A percentile compares a stretch with the other conserved stretches of the same genome.
These are phyloP conservation scores for Epistrophe eligans DNA, from an alignment of 2,888 invertebrate species.

Conservation along the genomic window DNA sequence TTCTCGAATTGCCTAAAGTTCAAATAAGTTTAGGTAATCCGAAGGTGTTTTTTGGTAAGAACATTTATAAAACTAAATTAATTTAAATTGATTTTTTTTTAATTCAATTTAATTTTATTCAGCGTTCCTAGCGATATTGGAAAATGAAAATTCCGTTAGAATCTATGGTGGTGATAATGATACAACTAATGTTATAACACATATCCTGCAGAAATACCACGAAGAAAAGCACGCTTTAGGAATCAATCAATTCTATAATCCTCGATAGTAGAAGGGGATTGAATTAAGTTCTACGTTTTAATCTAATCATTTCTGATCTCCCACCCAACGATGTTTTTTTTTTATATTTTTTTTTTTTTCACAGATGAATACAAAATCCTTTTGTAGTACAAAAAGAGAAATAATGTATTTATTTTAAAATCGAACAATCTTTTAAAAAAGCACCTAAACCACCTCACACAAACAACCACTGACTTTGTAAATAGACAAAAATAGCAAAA, in stretches of 20 bases:
- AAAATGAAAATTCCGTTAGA: conserved; percentile 87
- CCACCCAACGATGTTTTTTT: conserved; percentile 32
- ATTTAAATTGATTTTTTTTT: conserved; percentile 1
- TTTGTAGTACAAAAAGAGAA: conserved; percentile 50
- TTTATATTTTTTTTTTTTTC: neutral
- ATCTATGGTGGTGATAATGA: conserved; percentile 89
- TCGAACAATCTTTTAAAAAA: neutral
- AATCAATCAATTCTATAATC: conserved; percentile 84
- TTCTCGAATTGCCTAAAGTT: conserved; percentile 87
- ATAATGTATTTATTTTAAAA: conserved; percentile 26
- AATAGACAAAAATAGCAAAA: conserved; percentile 16
- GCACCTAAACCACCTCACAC: conserved; percentile 15
- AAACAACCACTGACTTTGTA: conserved; percentile 3
- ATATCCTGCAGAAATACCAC: conserved; percentile 88
- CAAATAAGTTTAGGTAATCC: conserved; percentile 88
- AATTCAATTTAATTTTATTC: conserved; percentile 74
- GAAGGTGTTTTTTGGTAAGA: conserved; percentile 86
- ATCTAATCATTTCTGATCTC: conserved; percentile 29
- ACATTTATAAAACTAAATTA: neutral
- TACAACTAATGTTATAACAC: conserved; percentile 87
- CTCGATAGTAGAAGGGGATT: conserved; percentile 79
- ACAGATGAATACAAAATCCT: conserved; percentile 38
- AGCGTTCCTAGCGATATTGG: conserved; percentile 89
- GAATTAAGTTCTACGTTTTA: neutral
- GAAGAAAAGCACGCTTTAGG: conserved; percentile 86